Conservation (phyloP, 2,113 vertebrate species). For the Onychorhynchus coronatus region DNA sequence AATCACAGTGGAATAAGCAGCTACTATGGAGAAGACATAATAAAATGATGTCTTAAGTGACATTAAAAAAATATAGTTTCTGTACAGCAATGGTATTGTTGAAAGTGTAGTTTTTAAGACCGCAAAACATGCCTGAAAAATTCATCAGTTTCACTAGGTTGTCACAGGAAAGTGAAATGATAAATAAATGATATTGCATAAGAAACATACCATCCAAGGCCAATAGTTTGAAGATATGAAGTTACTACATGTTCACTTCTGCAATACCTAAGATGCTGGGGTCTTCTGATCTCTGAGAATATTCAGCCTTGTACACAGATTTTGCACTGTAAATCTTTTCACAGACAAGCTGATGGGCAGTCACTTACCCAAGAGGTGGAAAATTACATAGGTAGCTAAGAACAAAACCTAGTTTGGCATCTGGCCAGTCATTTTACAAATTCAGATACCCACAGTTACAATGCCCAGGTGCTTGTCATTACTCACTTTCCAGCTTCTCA, state of each 20-base stretch:
- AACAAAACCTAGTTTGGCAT: neutral
- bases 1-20: neutral
- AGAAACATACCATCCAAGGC: neutral
- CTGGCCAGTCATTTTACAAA: neutral
- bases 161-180: neutral
- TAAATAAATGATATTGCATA: neutral
- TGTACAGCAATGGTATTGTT: neutral
- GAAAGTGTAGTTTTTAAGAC: neutral
- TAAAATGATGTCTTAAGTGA: neutral
- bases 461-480: neutral
- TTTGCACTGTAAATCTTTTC: neutral
- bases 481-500: neutral
- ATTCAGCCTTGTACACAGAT: neutral
- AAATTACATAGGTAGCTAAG: neutral
- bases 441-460: neutral
- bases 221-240: neutral
- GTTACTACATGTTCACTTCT: neutral
- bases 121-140: neutral
- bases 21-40: neutral
- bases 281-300: neutral
- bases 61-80: neutral
- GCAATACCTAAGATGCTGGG: rapidly evolving
- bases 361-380: neutral
- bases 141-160: neutral
- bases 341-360: neutral